Base-by-base conservation (phyloP, 1,140 invertebrate species). In the Neodiprion fabricii region DNA sequence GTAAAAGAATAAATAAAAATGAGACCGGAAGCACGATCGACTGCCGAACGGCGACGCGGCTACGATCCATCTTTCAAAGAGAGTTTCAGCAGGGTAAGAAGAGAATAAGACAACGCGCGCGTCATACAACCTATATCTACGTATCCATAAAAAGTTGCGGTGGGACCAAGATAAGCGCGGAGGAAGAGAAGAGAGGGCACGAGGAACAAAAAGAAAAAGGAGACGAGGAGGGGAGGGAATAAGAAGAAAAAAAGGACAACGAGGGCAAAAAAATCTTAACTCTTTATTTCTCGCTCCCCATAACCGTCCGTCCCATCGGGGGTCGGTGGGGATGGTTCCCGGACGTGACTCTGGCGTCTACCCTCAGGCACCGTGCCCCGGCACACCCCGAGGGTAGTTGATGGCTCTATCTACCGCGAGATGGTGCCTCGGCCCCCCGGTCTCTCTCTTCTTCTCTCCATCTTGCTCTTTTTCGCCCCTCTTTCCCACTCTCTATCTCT, bases 281-380 rank as follows among this genome's bases (percentile, higher is more conserved):
- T 69, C 67, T 69, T 69, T 69, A 69, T 69, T 69, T 69, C 67
- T 69, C 21, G 40, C 67, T 69, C 67, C 67, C 67, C 67, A 69
- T 69, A 69, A 69, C 21, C 23, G 67, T 69, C 67, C 67, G 40
- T 69, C 67, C 67, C 67, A 21, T 69, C 23, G 67, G 67, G 67
- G 17, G 67, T 69, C 11, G 21, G 67, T 69, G 21, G 61, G 67
- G 17, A 47, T 69, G 67, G 11, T 69, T 23, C 67, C 21, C 21
- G 67, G 67, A 69, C 67, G 67, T 69, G 67, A 69, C 67, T 69
- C 67, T 21, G 40, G 67, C 21, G 53, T 61, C 53, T 9, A 61
- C 53, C 67, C 40, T 21, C 14, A 23, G 67, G 67, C 67, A 14
- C 67, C 23, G 21, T 69, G 21, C 67, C 67, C 40, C 40, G 40